phyloP scores from a whole-genome alignment of 2,113 vertebrate species.

The Desmodus rotundus region DNA sequence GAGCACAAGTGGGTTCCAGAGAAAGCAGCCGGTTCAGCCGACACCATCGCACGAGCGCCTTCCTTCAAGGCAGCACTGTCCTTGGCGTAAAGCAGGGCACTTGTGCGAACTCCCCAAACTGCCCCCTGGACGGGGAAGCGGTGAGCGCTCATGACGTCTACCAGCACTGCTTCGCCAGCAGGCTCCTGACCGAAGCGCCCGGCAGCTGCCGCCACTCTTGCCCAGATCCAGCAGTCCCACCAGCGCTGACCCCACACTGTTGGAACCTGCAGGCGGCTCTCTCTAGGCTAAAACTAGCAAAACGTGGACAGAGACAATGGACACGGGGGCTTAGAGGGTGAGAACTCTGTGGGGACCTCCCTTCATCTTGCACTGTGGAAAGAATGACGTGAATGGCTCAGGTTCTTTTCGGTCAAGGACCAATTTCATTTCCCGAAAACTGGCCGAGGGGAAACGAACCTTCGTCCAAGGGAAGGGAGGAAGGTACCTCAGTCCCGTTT shows the following conservation, averaged over 20 bases:
- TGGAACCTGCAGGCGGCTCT: neutral
- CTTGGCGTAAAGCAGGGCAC: neutral
- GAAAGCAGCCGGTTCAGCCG: neutral
- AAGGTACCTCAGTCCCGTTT: neutral
- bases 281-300: neutral
- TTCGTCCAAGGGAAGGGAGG: neutral
- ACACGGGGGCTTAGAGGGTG: neutral
- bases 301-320: neutral
- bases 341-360: neutral
- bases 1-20: neutral
- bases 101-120: too few species aligned
- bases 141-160: neutral
- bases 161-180: neutral
- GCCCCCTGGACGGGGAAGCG: neutral
- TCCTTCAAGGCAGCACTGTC: too few species aligned
- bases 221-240: neutral
- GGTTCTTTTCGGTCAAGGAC: neutral
- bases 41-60: accelerated
- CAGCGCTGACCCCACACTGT: neutral
- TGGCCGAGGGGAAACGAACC: neutral
- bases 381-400: neutral
- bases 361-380: neutral
- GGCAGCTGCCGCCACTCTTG: neutral
- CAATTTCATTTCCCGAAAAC: neutral
- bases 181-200: neutral